Base-by-base conservation (phyloP, 2,888 invertebrate species). In the Melanotus villosus region DNA sequence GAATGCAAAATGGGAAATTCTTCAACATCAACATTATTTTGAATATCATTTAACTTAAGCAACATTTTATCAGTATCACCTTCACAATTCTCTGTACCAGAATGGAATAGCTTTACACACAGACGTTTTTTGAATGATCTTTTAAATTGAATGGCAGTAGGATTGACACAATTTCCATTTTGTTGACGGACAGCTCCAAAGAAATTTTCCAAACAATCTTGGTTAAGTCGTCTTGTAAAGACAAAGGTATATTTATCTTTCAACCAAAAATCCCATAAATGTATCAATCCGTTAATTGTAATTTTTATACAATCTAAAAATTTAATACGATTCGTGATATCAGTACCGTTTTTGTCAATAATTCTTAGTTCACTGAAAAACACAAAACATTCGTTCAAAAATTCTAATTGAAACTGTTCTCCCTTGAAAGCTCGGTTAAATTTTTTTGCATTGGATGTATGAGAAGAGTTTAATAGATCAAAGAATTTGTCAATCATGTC, bases 151-250 rank as follows among this genome's bases (percentile, higher is more conserved):
- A 69, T 72, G 12, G 63, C 34, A 4, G 62, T 72, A 5, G 69
- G 72, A 30, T 72, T 72, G n/a, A 50, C 14, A 26, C 41, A 21
- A 32, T 72, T 69, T 36, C 69, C 69, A 64, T 57, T 63, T 41
- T 69, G 66, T 41, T 67, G 69, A 26, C 69, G 41, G 19, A 72
- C 30, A 1, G 19, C 18, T n/a, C 71, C 58, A 68, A 71, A 71
- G 32, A 47, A 58, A 56, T 38, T 38, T 56, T 64, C 64, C 32
- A 64, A 43, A 23, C 26, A 5, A 7, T 26, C 26, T 26, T 26
- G 26, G 26, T 26, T 26, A 26, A 26, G 26, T 7, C 26, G 3
- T 7, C 26, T 30, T 32, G 34, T 38, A 4, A 38, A 38, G 3
- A 3, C n/a, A 38, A 7, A 38, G 10, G 3, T n/a, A 10, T 6